These are phyloP conservation scores for Boleophthalmus pectinirostris DNA, from an alignment of 2,113 vertebrate genomes.

Conservation along the genomic window DNA sequence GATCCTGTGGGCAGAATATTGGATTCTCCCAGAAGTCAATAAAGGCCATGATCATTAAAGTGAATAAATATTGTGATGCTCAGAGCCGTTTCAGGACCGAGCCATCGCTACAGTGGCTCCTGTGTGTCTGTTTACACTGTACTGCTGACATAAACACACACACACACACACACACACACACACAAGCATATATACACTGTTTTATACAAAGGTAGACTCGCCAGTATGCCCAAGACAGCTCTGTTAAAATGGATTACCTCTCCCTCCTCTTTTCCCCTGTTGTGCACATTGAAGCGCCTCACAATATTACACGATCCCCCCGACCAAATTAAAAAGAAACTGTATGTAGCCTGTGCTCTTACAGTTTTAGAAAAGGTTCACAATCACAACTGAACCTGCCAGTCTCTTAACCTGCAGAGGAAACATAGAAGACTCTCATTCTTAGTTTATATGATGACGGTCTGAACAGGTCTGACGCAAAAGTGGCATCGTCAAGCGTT, in stretches of 20 bases:
- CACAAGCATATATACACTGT: neutral
- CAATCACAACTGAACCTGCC: no score
- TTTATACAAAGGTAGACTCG: conserved; percentile 65
- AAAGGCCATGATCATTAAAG: conserved; percentile 79
- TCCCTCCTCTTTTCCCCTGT: conserved; percentile 16
- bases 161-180: conserved; percentile 60
- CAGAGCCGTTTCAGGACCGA: conserved; percentile 73
- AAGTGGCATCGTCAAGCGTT: no score
- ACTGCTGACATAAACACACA: conserved; percentile 75
- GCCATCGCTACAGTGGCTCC: conserved; percentile 49
- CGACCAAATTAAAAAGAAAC: no score
- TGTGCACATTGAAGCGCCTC: no score
- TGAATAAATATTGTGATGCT: conserved; percentile 80
- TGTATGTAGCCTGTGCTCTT: no score
- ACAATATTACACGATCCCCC: no score
- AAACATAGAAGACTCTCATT: no score
- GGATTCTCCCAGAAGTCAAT: conserved; percentile 81
- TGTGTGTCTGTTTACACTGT: conserved; percentile 58
- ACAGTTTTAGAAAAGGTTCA: no score
- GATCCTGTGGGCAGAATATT: conserved; percentile 77
- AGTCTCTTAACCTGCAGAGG: no score
- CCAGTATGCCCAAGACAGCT: conserved; percentile 70
- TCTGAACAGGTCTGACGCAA: no score
- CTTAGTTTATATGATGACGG: no score
- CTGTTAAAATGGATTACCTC: conserved; percentile 74